A percentile compares a stretch with the other conserved stretches of the same genome.
Conservation (phyloP, 1,140 invertebrate species). For the Drosophila cardini region DNA sequence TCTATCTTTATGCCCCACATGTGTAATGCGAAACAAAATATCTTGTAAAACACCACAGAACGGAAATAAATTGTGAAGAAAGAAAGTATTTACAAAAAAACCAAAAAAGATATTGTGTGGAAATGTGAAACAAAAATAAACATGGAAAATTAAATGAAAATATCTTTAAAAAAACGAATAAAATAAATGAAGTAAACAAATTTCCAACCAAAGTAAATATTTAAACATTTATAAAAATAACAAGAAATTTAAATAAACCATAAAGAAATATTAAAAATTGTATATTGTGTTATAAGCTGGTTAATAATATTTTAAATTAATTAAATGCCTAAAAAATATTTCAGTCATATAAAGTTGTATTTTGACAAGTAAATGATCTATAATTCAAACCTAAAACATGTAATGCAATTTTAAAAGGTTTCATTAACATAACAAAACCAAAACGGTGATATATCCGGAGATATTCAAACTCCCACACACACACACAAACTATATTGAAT, state of each 20-base stretch:
- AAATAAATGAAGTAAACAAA: neutral
- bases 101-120: conserved; percentile 20
- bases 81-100: conserved; percentile 7
- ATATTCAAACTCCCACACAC: conserved; percentile 8
- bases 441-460: neutral
- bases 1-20: conserved; percentile 20
- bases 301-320: neutral
- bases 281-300: too few relatives aligned
- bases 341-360: neutral
- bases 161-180: conserved; percentile 4
- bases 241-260: neutral
- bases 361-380: conserved; percentile 6
- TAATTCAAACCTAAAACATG: conserved; percentile 1
- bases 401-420: neutral
- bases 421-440: neutral
- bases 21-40: conserved; percentile 26
- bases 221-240: neutral
- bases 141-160: conserved; percentile 1
- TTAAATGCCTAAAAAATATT: neutral
- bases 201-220: neutral
- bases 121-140: conserved; percentile 31
- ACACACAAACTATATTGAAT: neutral
- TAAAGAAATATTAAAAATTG: too few relatives aligned
- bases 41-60: conserved; percentile 18
- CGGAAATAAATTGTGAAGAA: conserved; percentile 25